These are phyloP conservation scores for Camponotus vicinus DNA, from an alignment of 1,140 invertebrate genomes.

Conservation along the genomic window DNA sequence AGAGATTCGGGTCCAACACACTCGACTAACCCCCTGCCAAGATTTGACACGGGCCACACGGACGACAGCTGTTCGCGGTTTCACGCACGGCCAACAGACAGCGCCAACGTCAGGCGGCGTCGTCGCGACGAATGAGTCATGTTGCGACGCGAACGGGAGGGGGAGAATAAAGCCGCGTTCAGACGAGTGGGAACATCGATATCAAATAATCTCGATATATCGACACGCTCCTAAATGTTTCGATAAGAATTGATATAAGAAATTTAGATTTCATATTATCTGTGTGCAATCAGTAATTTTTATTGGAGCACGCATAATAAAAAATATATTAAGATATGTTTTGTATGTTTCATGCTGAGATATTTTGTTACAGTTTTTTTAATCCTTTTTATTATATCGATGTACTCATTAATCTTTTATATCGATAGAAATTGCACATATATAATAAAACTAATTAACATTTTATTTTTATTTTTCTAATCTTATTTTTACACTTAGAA, in stretches of 20 bases:
- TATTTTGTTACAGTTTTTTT: too few species aligned
- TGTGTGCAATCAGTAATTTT: too few species aligned
- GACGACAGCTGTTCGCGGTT: slow-evolving; percentile 78
- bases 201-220: not conserved
- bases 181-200: not conserved
- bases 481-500: too few species aligned
- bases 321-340: too few species aligned
- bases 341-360: too few species aligned
- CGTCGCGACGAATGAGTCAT: slow-evolving; percentile 25
- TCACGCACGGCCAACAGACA: slow-evolving; percentile 62
- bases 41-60: slow-evolving; percentile 76
- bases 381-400: too few species aligned
- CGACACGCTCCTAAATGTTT: not conserved
- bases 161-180: not conserved
- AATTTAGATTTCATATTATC: too few species aligned
- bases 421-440: too few species aligned
- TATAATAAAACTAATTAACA: too few species aligned
- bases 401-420: too few species aligned
- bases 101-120: slow-evolving; percentile 45
- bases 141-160: not conserved
- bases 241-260: not conserved
- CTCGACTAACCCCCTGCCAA: slow-evolving; percentile 70
- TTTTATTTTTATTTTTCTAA: too few species aligned
- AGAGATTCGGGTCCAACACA: slow-evolving; percentile 15
- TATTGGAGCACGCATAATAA: too few species aligned